phyloP scores from a whole-genome alignment of 2,888 invertebrate genomes.

The Psococerastis gibbosa region DNA sequence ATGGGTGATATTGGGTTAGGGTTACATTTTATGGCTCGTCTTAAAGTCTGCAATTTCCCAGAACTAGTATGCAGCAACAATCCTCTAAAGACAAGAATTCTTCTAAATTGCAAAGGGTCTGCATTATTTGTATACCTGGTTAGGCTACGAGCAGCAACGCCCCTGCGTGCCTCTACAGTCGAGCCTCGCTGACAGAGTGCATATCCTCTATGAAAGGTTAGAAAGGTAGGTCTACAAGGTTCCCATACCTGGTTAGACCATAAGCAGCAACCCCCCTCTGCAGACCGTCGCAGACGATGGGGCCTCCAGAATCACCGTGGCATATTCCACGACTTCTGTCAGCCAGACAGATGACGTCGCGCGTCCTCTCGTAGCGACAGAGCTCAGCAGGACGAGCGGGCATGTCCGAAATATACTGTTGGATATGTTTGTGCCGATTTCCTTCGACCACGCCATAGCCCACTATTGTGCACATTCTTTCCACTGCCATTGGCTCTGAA shows the following conservation, averaged over 20 bases:
- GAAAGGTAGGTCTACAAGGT: no score
- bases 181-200: no score
- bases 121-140: no score
- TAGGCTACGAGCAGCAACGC: no score
- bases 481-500: background rate
- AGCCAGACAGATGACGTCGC: constrained; percentile 5
- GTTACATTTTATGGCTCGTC: no score
- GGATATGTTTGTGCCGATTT: background rate
- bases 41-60: no score
- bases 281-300: background rate
- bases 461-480: background rate
- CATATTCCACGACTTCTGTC: background rate
- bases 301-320: constrained; percentile 6
- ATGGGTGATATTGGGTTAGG: no score
- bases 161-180: no score
- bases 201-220: no score
- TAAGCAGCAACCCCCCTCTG: constrained; percentile 1
- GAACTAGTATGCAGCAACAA: no score
- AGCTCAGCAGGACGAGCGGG: constrained; percentile 1
- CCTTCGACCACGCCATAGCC: constrained; percentile 4
- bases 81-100: no score
- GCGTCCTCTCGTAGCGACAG: background rate
- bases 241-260: background rate
- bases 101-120: no score
- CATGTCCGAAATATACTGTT: background rate